Evolutionary conservation across 1,140 invertebrate species (phyloP).

Genomic region (Lepidurus arcticus): DNA sequence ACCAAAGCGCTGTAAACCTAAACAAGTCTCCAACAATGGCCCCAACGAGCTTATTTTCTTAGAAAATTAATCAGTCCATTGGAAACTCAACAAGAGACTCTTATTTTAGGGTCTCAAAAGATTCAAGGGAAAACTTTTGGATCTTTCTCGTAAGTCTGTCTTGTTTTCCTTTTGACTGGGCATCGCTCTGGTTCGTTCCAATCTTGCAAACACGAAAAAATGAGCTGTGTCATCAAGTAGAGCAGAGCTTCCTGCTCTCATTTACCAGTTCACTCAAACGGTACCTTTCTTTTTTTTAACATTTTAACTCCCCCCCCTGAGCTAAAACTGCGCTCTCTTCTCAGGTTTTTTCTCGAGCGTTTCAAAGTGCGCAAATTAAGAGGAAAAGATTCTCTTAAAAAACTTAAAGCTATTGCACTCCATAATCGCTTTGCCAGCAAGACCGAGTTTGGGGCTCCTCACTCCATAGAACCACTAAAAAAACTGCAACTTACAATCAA

Average conservation of each 20-base stretch:
- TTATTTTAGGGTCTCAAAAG: not conserved
- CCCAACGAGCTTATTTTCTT: conserved; percentile 16
- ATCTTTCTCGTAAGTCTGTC: not conserved
- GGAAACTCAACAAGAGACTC: not conserved
- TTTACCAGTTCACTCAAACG: conserved; percentile 21
- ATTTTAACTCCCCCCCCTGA: not conserved
- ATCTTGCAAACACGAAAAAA: conserved; percentile 7
- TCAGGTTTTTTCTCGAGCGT: not conserved
- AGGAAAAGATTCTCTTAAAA: not conserved
- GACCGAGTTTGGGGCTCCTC: not conserved
- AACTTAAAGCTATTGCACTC: not conserved
- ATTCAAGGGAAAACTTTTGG: not conserved
- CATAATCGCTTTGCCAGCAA: not conserved
- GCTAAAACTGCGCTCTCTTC: conserved; percentile 3
- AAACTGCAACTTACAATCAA: not conserved
- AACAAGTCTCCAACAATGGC: not conserved
- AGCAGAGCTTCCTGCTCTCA: conserved; percentile 20
- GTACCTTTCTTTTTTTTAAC: conserved; percentile 4
- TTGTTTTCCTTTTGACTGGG: conserved; percentile 11
- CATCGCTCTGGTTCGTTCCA: conserved; percentile 7
- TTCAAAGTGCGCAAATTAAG: conserved; percentile 19
- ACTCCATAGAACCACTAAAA: not conserved
- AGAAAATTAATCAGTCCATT: conserved; percentile 20
- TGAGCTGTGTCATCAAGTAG: conserved; percentile 2
- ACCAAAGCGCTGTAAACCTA: not conserved